These are phyloP conservation scores for Dromococcyx pavoninus DNA, from an alignment of 2,797 vertebrate genomes.

Conservation along the genomic window DNA sequence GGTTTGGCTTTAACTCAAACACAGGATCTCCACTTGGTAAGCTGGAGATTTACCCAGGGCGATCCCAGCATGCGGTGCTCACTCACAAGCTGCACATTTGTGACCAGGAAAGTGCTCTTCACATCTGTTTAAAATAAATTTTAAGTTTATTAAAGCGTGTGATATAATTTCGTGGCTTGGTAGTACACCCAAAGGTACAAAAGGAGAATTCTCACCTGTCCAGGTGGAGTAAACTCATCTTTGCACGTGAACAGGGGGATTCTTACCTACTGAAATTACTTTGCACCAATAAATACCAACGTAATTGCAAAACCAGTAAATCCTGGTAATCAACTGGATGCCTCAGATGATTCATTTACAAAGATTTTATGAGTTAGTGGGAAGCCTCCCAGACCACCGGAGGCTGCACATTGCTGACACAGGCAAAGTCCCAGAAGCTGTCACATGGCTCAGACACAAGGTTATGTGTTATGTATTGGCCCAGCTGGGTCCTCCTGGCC, in stretches of 20 bases:
- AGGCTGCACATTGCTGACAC: not conserved
- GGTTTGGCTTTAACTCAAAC: not conserved
- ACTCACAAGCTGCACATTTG: not conserved
- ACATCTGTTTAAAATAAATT: slow-evolving; percentile 1
- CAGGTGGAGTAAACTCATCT: not conserved
- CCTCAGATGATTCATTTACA: not conserved
- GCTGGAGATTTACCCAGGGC: not conserved
- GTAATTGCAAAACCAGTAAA: not conserved
- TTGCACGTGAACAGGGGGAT: not conserved
- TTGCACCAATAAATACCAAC: not conserved
- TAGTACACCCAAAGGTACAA: not conserved
- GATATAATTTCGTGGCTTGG: not conserved
- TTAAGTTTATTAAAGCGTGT: slow-evolving; percentile 50
- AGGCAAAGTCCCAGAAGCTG: not conserved
- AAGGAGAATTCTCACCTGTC: not conserved
- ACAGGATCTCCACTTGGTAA: not conserved
- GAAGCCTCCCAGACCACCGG: not conserved
- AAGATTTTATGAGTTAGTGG: not conserved
- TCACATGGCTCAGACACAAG: not conserved
- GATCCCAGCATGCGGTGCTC: not conserved
- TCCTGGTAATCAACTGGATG: not conserved
- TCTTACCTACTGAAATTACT: not conserved
- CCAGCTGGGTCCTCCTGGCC: not conserved
- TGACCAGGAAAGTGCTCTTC: not conserved
- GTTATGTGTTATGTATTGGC: not conserved